Percentiles rank a stretch among this genome's conserved stretches.
Conservation (phyloP, 2,113 vertebrate genomes). For the Thalassoma bifasciatum region DNA sequence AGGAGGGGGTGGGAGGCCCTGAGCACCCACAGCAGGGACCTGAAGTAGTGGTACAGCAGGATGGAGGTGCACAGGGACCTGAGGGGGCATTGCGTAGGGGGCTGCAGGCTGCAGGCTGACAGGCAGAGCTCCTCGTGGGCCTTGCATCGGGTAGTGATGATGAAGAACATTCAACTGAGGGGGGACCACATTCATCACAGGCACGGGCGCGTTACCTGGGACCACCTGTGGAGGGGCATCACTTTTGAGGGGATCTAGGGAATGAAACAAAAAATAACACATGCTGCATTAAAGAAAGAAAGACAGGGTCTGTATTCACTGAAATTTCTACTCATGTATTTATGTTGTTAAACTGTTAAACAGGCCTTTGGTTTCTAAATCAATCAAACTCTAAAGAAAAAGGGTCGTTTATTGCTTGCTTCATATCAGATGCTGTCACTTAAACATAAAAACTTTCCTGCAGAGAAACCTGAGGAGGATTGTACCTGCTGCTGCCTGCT, state of each 20-base stretch:
- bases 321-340: too few species aligned
- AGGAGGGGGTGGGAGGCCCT: slow-evolving; percentile 94
- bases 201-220: slow-evolving; percentile 86
- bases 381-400: too few species aligned
- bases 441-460: not conserved
- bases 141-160: slow-evolving; percentile 81
- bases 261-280: slow-evolving; percentile 16
- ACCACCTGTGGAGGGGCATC: slow-evolving; percentile 85
- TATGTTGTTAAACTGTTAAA: too few species aligned
- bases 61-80: slow-evolving; percentile 90
- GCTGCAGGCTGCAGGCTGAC: slow-evolving; percentile 87
- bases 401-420: not conserved
- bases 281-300: not conserved
- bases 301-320: too few species aligned
- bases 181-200: slow-evolving; percentile 84
- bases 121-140: slow-evolving; percentile 82
- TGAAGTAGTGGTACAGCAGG: slow-evolving; percentile 89
- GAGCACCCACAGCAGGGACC: slow-evolving; percentile 87
- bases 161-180: slow-evolving; percentile 87
- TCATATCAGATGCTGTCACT: not conserved
- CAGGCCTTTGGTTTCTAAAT: too few species aligned
- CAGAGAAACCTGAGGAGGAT: not conserved
- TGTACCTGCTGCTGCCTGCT: slow-evolving; percentile 76
- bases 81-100: slow-evolving; percentile 87
- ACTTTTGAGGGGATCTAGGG: slow-evolving; percentile 87